phyloP scores from a whole-genome alignment of 1,140 invertebrate genomes.

The Bicyclus anynana region DNA sequence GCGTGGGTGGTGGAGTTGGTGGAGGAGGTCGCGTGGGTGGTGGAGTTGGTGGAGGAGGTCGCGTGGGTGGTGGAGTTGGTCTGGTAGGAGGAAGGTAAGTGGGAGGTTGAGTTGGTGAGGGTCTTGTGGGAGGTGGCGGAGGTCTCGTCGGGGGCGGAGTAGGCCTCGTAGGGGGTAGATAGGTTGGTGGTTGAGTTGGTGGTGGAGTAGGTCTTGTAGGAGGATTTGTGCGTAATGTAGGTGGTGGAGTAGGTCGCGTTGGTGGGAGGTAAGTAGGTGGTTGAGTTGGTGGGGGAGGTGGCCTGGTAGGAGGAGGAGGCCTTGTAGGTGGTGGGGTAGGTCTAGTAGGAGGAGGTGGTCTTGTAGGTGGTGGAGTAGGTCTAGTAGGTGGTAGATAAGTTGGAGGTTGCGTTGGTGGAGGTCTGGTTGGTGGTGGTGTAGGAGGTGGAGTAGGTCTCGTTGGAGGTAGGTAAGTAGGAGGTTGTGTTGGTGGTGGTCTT shows the following conservation, averaged over 20 bases:
- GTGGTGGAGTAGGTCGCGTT: conserved; percentile 13
- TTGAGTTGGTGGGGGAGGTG: conserved; percentile 8
- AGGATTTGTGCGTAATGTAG: not conserved
- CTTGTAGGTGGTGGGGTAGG: conserved; percentile 19
- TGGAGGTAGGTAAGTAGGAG: conserved; percentile 9
- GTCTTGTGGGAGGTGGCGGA: conserved; percentile 21
- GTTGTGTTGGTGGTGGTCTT: conserved; percentile 7
- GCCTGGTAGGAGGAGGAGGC: not conserved
- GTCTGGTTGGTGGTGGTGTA: not conserved
- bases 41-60: conserved; percentile 14
- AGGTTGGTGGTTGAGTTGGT: conserved; percentile 20
- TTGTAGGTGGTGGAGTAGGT: conserved; percentile 13
- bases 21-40: not conserved
- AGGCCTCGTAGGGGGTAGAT: conserved; percentile 18
- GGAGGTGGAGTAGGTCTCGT: conserved; percentile 10
- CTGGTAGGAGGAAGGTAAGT: conserved; percentile 3
- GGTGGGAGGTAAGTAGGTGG: conserved; percentile 5
- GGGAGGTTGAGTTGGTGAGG: conserved; percentile 7
- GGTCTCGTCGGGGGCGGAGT: conserved; percentile 21
- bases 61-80: conserved; percentile 10
- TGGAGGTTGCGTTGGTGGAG: conserved; percentile 2
- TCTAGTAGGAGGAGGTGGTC: conserved; percentile 10
- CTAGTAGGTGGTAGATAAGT: conserved; percentile 19
- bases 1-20: conserved; percentile 18
- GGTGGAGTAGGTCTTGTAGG: conserved; percentile 18